Percentiles rank a stretch among this genome's conserved stretches.
Evolutionary conservation across 2,113 vertebrate species (phyloP).

Genomic region (Macquaria australasica): DNA sequence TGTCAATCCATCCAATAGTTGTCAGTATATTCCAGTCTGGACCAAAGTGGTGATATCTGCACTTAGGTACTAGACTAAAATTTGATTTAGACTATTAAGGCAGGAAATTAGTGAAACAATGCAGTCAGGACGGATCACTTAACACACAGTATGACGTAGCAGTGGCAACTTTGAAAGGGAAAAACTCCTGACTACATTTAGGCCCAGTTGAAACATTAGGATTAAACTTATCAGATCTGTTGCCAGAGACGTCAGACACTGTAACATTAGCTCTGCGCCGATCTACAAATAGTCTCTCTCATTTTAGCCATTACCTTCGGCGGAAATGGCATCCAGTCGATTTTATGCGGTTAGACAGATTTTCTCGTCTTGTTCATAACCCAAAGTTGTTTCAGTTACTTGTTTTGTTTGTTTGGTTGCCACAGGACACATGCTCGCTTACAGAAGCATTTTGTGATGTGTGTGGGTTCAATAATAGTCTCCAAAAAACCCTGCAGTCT

Average conservation of each 20-base stretch:
- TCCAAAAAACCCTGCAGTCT: constrained; percentile 17
- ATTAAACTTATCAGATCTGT: constrained; percentile 63
- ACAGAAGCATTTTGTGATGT: constrained; percentile 21
- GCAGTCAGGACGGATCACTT: constrained; percentile 21
- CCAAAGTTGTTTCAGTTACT: constrained; percentile 26
- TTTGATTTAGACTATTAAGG: constrained; percentile 24
- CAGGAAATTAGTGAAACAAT: constrained; percentile 33
- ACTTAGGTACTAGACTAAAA: background rate
- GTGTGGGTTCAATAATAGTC: constrained; percentile 11
- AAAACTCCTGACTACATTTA: constrained; percentile 54
- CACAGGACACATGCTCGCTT: constrained; percentile 34
- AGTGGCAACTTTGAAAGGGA: constrained; percentile 48
- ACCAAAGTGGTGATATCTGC: background rate
- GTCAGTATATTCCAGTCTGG: background rate
- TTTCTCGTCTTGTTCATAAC: constrained; percentile 19
- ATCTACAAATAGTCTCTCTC: constrained; percentile 65
- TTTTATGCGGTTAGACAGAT: constrained; percentile 40
- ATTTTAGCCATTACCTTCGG: constrained; percentile 54
- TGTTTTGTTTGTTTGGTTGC: constrained; percentile 41
- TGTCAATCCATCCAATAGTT: background rate
- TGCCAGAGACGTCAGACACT: constrained; percentile 59
- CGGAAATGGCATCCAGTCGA: constrained; percentile 18
- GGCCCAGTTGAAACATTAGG: constrained; percentile 61
- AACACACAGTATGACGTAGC: constrained; percentile 46
- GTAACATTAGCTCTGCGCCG: constrained; percentile 45